phyloP scores from a whole-genome alignment of 1,140 invertebrate species.

The Drosophila bipectinata region DNA sequence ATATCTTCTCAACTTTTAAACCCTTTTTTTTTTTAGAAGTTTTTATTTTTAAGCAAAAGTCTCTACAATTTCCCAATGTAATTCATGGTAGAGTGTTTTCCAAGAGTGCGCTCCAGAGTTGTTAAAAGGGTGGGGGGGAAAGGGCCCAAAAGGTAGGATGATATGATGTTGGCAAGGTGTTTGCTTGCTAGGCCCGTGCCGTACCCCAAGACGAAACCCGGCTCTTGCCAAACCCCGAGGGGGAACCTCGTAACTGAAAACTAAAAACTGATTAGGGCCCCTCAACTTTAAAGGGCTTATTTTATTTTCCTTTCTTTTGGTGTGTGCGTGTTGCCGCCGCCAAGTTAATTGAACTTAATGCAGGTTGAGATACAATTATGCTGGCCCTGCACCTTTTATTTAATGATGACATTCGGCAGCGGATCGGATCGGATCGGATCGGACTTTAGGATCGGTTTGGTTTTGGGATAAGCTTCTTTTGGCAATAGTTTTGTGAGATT shows the following conservation, averaged over 20 bases:
- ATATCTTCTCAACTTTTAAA: too few species aligned
- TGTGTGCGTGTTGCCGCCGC: conserved; percentile 32
- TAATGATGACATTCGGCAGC: conserved; percentile 51
- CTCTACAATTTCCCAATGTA: background rate
- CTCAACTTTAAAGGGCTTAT: background rate
- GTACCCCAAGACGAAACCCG: background rate
- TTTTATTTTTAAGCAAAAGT: background rate
- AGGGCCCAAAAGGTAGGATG: background rate
- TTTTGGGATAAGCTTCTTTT: too few species aligned
- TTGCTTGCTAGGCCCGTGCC: conserved; percentile 55
- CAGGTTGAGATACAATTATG: conserved; percentile 42
- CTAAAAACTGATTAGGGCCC: conserved; percentile 8
- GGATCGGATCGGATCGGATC: background rate
- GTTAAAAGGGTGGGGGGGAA: background rate
- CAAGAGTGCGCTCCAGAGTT: background rate
- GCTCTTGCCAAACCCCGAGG: conserved; percentile 11
- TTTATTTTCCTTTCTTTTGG: background rate
- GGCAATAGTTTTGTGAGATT: background rate
- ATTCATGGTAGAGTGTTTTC: background rate
- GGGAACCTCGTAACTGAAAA: conserved; percentile 10
- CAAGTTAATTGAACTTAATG: conserved; percentile 55
- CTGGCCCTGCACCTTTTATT: conserved; percentile 52
- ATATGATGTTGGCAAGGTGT: conserved; percentile 51
- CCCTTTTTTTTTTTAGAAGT: too few species aligned
- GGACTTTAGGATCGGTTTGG: background rate